Evolutionary conservation across 92 coral and sea anemone genomes (phyloP).

Genomic region (Siderastrea radians): DNA sequence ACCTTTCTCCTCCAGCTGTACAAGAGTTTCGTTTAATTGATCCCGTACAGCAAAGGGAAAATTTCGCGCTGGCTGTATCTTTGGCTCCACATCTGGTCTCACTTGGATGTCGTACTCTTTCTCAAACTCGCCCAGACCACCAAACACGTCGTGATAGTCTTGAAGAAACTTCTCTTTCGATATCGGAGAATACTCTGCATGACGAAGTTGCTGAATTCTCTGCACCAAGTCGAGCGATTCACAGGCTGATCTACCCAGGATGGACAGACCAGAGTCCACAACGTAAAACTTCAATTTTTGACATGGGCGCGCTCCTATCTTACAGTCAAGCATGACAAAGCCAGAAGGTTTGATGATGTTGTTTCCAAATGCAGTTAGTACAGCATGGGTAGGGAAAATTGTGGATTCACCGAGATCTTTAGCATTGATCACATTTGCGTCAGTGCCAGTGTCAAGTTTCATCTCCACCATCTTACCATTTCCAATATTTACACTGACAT

Average conservation of each 20-base stretch:
- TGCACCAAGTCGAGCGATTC: neutral
- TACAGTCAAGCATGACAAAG: neutral
- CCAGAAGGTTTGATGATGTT: constrained; percentile 4
- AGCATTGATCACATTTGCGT: constrained; percentile 36
- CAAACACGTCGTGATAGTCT: constrained; percentile 31
- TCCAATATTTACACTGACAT: neutral
- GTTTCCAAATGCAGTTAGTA: constrained; percentile 27
- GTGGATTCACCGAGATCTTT: neutral
- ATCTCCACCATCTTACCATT: constrained; percentile 8
- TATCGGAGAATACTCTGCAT: constrained; percentile 10
- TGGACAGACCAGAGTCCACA: constrained; percentile 21
- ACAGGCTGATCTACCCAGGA: neutral
- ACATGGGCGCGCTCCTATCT: constrained; percentile 1
- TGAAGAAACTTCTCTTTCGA: constrained; percentile 6
- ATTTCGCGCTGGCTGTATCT: constrained; percentile 25
- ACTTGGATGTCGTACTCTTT: constrained; percentile 38
- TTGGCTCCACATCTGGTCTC: constrained; percentile 23
- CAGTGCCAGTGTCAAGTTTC: constrained; percentile 36
- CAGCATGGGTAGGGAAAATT: constrained; percentile 1
- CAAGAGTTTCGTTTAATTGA: constrained; percentile 17
- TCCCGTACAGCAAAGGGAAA: neutral
- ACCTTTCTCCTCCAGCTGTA: constrained; percentile 14
- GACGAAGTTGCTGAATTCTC: constrained; percentile 6
- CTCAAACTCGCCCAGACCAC: constrained; percentile 35
- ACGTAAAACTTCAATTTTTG: constrained; percentile 4